A percentile compares a stretch with the other conserved stretches of the same genome.
Evolutionary conservation across 2,888 invertebrate species (phyloP).

Genomic region (Auanema freiburgensis): DNA sequence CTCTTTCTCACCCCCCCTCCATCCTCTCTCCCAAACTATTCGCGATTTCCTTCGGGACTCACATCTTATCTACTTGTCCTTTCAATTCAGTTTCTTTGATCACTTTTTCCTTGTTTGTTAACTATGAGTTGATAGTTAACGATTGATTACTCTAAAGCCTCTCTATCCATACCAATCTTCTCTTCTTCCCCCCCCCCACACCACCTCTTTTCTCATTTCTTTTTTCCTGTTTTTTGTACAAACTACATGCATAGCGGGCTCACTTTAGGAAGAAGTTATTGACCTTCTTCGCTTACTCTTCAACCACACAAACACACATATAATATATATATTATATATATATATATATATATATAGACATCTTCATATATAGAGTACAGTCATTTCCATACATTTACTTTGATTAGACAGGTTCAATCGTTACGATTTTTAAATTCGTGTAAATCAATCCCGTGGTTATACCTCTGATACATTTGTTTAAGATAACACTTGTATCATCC

Average conservation of each 20-base stretch:
- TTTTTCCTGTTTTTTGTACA: neutral
- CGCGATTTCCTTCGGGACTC: slow-evolving; percentile 18
- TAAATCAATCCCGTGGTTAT: too few relatives aligned
- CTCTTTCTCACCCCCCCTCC: slow-evolving; percentile 9
- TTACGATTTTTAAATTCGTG: too few relatives aligned
- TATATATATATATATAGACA: too few relatives aligned
- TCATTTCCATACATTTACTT: too few relatives aligned
- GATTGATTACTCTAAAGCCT: slow-evolving; percentile 4
- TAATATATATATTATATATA: too few relatives aligned
- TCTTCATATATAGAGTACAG: too few relatives aligned
- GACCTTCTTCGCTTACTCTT: slow-evolving; percentile 1
- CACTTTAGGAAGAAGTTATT: neutral
- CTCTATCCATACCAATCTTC: neutral
- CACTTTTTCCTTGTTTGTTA: too few relatives aligned
- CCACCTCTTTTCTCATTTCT: neutral
- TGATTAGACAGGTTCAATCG: too few relatives aligned
- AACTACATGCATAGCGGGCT: neutral
- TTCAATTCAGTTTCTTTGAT: neutral
- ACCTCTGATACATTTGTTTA: too few relatives aligned
- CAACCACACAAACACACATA: slow-evolving; percentile 22
- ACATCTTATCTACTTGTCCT: neutral
- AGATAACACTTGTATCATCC: too few relatives aligned
- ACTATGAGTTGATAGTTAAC: too few relatives aligned
- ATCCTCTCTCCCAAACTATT: slow-evolving; percentile 11
- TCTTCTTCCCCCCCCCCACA: neutral